Percentiles rank a stretch among this genome's conserved stretches.
Conservation (phyloP, 2,113 vertebrate species). For the Felis catus region F.catus_Fca126_mat1.0 CM031412.1:108250001-108250500, state of each 20-base stretch:
- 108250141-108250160: slow-evolving; percentile 51
- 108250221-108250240: slow-evolving; percentile 71
- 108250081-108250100: background rate
- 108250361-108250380: slow-evolving; percentile 92
- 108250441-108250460: slow-evolving; percentile 13
- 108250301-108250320: slow-evolving; percentile 88
- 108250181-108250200: slow-evolving; percentile 57
- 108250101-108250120: background rate
- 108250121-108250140: background rate
- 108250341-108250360: slow-evolving; percentile 90
- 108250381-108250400: slow-evolving; percentile 88
- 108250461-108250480: too few relatives aligned
- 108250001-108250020: slow-evolving; percentile 10
- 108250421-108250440: slow-evolving; percentile 72
- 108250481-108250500: background rate
- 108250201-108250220: slow-evolving; percentile 67
- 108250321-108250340: slow-evolving; percentile 89
- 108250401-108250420: slow-evolving; percentile 90
- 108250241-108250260: slow-evolving; percentile 78
- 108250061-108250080: background rate
- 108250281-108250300: slow-evolving; percentile 83
- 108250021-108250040: background rate
- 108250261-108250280: slow-evolving; percentile 82
- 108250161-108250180: slow-evolving; percentile 36
- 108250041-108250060: background rate